Percentiles rank a stretch among this genome's conserved stretches.
Evolutionary conservation across 1,140 invertebrate genomes (phyloP).

Genomic region (Sinella curviseta): DNA sequence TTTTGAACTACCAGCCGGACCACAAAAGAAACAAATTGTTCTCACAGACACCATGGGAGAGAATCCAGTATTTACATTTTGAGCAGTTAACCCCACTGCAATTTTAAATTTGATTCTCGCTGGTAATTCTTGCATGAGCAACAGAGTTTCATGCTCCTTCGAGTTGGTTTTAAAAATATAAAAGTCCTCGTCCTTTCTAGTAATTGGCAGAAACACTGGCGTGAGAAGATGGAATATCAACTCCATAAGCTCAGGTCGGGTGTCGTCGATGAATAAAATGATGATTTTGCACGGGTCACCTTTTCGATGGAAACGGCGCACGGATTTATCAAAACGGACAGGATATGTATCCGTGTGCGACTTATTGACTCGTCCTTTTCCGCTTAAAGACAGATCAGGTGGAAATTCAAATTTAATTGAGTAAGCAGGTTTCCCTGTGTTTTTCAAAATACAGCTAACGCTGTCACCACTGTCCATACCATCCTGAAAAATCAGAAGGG

Average conservation of each 20-base stretch:
- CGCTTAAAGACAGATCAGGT: background rate
- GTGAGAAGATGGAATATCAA: constrained; percentile 22
- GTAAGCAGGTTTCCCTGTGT: background rate
- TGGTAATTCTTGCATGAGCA: constrained; percentile 30
- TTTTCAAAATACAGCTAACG: background rate
- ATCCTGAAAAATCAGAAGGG: background rate
- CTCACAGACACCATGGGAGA: background rate
- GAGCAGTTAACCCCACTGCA: constrained; percentile 26
- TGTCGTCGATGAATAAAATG: constrained; percentile 22
- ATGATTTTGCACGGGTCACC: constrained; percentile 16
- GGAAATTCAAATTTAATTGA: background rate
- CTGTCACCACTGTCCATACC: background rate
- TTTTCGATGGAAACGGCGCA: constrained; percentile 22
- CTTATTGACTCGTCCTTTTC: background rate
- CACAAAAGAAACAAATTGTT: constrained; percentile 19
- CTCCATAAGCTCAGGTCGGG: background rate
- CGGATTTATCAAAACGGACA: constrained; percentile 4
- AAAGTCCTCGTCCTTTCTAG: constrained; percentile 35
- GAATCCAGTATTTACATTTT: background rate
- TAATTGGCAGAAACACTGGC: constrained; percentile 37
- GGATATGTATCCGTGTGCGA: background rate
- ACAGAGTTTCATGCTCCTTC: constrained; percentile 10
- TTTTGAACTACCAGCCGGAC: background rate
- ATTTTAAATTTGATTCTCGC: constrained; percentile 37
- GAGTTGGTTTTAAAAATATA: constrained; percentile 33